Base-by-base conservation (phyloP, 2,888 invertebrate genomes). In the Calliphora vomitoria region DNA sequence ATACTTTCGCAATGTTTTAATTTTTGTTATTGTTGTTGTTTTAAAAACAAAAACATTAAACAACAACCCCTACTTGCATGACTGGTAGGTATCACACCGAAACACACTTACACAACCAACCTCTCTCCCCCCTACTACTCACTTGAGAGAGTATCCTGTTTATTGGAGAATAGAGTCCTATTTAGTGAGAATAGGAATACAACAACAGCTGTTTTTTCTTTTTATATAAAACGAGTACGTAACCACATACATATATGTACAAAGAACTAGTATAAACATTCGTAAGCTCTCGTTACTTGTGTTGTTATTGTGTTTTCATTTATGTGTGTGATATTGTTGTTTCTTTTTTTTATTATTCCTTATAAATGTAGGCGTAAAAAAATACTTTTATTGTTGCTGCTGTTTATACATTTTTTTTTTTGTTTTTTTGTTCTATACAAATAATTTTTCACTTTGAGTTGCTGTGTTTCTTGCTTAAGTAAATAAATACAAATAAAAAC, bases 51-150 rank as follows among this genome's bases (percentile, higher is more conserved):
- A 18, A 64, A 8, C 0, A 25, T 25, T 25, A 44, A 62, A 38
- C 11, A 81, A 72, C 64, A 66, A 72, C 72, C 81, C 81, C 72
- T 81, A 80, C 10, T 60, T 69, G 8, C 13, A 71, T 47, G 20
- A 60, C 47, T 80, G 60, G 60, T 69, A 60, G 25, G 25, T 25
- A 25, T 1, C 25, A 47, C 68, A 47, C 44, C 25, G 25, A 25
- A 25, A 69, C 55, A 25, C 58, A 58, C 44, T 58, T 55, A 25
- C 44, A 58, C 4, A 58, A 3, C 13, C 25, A 44, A n/a, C 35
- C 11, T 41, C n/a, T 58, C 18, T 0, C 44, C 31, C 44, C 58
- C 15, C 55, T 25, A 8, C 20, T 6, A 18, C 44, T 8, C 18
- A 4, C 15, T 25, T 18, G 10, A 41, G 4, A 66, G 38, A 18